Percentiles rank a stretch among this genome's conserved stretches.
phyloP scores from a whole-genome alignment of 2,113 vertebrate species.

The Phrynosoma platyrhinos region DNA sequence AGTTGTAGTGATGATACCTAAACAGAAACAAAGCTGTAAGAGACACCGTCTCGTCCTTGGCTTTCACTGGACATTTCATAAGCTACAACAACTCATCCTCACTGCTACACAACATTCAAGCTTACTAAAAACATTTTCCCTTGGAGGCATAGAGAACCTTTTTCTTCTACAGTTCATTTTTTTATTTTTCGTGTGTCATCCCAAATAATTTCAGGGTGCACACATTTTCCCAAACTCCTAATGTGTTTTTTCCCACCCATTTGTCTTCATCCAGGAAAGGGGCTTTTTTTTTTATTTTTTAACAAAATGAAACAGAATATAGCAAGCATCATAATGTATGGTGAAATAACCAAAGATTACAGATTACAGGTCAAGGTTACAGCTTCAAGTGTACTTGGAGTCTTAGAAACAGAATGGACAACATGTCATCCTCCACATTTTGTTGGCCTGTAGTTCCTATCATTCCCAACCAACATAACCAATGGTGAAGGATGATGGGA shows the following conservation, averaged over 20 bases:
- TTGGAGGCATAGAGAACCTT: neutral
- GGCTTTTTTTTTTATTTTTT: neutral
- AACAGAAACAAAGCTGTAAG: slow-evolving; percentile 33
- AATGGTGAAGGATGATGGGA: too few species aligned
- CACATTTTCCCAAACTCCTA: too few species aligned
- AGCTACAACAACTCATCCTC: neutral
- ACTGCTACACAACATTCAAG: neutral
- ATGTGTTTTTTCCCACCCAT: neutral
- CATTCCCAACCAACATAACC: too few species aligned
- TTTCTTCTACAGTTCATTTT: neutral
- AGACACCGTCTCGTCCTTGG: neutral
- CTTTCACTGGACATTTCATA: neutral
- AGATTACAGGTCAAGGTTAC: too few species aligned
- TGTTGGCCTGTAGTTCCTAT: too few species aligned
- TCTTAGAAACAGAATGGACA: too few species aligned
- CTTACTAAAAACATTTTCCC: neutral
- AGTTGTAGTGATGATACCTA: slow-evolving; percentile 84
- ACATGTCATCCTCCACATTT: too few species aligned
- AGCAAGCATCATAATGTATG: neutral
- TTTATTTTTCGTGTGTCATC: neutral
- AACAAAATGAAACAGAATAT: neutral
- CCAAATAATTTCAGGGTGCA: neutral
- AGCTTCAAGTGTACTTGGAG: neutral
- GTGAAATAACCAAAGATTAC: neutral
- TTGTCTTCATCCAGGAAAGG: neutral